phyloP scores from a whole-genome alignment of 2,113 vertebrate genomes.

The Excalfactoria chinensis region DNA sequence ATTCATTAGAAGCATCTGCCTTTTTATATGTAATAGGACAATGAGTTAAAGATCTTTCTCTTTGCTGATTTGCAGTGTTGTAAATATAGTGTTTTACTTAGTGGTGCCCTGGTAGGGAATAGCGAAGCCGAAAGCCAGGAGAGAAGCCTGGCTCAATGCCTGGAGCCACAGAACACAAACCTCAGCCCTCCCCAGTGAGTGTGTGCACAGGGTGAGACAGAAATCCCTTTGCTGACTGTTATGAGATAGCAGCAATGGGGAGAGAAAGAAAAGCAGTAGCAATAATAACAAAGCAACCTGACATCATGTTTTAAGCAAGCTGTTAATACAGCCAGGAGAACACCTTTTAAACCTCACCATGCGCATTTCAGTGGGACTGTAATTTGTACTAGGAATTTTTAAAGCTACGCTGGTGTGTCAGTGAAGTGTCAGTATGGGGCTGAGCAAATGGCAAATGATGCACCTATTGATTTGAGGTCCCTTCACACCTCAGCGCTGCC shows the following conservation, averaged over 20 bases:
- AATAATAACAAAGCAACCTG: not conserved
- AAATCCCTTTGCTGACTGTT: not conserved
- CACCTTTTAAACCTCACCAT: not conserved
- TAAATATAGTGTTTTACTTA: not conserved
- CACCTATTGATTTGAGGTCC: slow-evolving; percentile 48
- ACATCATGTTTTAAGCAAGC: not conserved
- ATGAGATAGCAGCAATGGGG: not conserved
- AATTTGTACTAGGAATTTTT: not conserved
- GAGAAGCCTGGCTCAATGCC: not conserved
- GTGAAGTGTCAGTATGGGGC: slow-evolving; percentile 19
- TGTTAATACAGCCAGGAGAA: not conserved
- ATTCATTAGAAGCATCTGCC: not conserved
- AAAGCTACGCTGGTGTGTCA: not conserved
- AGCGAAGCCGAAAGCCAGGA: not conserved
- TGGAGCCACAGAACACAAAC: no score
- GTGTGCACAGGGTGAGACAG: not conserved
- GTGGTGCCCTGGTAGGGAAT: not conserved
- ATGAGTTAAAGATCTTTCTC: not conserved
- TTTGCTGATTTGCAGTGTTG: not conserved
- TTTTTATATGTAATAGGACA: not conserved
- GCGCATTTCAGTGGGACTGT: not conserved
- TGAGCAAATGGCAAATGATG: slow-evolving; percentile 35
- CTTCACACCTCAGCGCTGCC: slow-evolving; percentile 7
- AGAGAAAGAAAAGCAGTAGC: not conserved
- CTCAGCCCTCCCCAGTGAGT: not conserved